A percentile compares a stretch with the other conserved stretches of the same genome.
Conservation (phyloP, 2,113 vertebrate genomes). For the Pycnonotus jocosus region DNA sequence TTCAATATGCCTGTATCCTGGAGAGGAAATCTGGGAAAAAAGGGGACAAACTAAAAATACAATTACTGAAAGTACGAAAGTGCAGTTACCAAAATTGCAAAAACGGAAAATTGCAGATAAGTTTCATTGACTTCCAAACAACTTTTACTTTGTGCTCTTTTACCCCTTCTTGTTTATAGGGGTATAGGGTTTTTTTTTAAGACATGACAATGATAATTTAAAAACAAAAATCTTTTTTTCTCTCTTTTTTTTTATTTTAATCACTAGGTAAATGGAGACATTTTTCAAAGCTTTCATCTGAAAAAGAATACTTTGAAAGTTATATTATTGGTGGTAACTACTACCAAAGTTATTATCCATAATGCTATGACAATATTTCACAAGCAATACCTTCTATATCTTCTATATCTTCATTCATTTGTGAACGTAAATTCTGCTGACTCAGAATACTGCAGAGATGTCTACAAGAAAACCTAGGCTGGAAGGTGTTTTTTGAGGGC, state of each 20-base stretch:
- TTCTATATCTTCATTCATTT: fast-evolving
- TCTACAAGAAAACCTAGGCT: neutral
- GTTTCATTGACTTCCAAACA: neutral
- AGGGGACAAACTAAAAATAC: neutral
- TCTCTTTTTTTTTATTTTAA: neutral
- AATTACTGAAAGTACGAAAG: neutral
- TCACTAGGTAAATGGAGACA: neutral
- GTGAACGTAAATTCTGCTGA: neutral
- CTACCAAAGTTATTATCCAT: neutral
- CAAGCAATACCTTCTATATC: neutral
- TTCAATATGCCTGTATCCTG: neutral
- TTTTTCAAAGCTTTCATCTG: fast-evolving
- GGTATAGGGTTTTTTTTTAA: neutral
- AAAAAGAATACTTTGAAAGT: neutral
- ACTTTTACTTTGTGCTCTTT: neutral
- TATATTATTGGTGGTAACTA: neutral
- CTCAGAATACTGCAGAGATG: neutral
- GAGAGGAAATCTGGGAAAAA: neutral
- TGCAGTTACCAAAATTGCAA: neutral
- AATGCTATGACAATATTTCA: neutral
- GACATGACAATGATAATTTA: neutral
- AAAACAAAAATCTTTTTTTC: neutral
- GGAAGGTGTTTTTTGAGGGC: neutral
- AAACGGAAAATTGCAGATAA: neutral
- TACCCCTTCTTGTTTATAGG: neutral